Conservation (phyloP, 2,888 invertebrate genomes). For the Poecilus cupreus region DNA sequence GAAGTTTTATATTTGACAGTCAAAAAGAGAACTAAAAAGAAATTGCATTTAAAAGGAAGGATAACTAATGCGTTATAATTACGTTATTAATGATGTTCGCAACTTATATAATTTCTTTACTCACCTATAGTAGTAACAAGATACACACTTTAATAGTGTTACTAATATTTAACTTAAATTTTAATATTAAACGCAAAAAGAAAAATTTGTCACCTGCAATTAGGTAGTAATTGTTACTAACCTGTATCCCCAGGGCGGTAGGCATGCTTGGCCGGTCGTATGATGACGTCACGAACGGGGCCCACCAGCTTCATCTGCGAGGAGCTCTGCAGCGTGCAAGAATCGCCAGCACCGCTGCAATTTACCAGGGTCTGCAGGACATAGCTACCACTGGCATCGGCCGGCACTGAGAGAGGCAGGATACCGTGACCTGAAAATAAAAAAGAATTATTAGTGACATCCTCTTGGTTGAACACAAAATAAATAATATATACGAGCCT, state of each 20-base stretch:
- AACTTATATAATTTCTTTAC: no score
- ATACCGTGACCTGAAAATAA: slow-evolving; percentile 82
- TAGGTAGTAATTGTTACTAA: slow-evolving; percentile 68
- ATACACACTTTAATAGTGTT: no score
- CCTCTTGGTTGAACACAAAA: no score
- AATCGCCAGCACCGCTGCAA: slow-evolving; percentile 72
- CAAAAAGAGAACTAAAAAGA: slow-evolving; percentile 22
- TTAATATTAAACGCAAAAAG: no score
- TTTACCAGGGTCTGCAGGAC: slow-evolving; percentile 79
- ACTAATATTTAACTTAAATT: no score
- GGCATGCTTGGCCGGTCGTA: slow-evolving; percentile 78
- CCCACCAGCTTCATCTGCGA: slow-evolving; percentile 79
- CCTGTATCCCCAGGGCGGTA: slow-evolving; percentile 80
- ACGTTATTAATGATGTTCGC: neutral
- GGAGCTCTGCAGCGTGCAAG: slow-evolving; percentile 77
- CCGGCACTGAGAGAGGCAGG: slow-evolving; percentile 77
- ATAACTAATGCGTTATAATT: slow-evolving; percentile 2
- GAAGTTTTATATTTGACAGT: neutral
- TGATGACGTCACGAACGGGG: slow-evolving; percentile 79
- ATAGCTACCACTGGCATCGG: slow-evolving; percentile 77
- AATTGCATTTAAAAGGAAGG: slow-evolving; percentile 2
- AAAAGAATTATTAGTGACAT: no score
- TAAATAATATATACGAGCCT: no score
- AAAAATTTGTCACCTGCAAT: no score
- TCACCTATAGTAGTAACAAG: no score